Evolutionary conservation across 2,797 vertebrate genomes (phyloP).

Genomic region (Kryptopterus vitreolus): DNA sequence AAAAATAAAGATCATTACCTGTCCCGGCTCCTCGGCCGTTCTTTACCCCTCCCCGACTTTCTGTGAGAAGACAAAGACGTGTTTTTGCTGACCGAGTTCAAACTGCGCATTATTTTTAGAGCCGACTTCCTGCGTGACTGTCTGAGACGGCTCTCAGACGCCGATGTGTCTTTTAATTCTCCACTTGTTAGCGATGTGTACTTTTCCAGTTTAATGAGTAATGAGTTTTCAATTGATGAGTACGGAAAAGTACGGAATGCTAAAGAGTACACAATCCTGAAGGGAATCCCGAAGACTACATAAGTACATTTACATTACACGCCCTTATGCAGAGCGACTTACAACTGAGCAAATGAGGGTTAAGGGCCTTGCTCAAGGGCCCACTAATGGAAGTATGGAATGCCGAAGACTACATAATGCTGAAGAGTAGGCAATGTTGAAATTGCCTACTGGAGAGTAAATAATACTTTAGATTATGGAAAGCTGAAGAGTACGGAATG

Average conservation of each 20-base stretch:
- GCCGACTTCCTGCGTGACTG: not conserved
- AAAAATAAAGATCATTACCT: constrained; percentile 41
- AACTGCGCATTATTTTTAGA: constrained; percentile 26
- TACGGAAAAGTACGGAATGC: no score
- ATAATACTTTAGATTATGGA: no score
- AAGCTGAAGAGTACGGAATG: not conserved
- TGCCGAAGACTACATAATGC: not conserved
- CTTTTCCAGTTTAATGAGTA: no score
- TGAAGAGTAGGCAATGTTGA: not conserved
- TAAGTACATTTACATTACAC: no score
- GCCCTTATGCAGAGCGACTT: no score
- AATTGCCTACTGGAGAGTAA: no score
- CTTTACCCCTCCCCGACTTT: not conserved
- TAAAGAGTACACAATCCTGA: not conserved
- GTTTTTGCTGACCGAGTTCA: constrained; percentile 15
- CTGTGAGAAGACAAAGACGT: not conserved
- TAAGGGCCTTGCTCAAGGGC: no score
- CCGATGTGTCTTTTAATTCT: not conserved
- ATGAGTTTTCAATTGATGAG: no score
- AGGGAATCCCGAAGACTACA: no score
- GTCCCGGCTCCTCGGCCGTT: not conserved
- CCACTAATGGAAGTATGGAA: no score
- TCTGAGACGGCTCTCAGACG: not conserved
- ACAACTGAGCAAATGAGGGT: no score
- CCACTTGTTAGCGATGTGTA: not conserved